These are phyloP conservation scores for Falco novaeseelandiae DNA, from an alignment of 2,797 vertebrate genomes.

Conservation along the genomic window DNA sequence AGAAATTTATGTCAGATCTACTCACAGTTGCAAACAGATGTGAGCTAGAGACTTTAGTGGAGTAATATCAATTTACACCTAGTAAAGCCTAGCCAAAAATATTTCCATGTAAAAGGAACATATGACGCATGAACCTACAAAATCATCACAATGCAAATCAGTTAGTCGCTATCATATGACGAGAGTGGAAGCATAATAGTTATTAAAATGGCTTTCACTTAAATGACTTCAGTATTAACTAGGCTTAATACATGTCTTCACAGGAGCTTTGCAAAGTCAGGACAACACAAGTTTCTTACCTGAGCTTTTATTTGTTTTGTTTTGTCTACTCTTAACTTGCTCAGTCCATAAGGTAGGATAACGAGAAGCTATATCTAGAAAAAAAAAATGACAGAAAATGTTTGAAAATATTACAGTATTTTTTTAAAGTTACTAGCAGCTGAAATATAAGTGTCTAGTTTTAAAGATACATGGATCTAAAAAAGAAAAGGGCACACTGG, in stretches of 20 bases:
- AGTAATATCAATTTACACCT: neutral
- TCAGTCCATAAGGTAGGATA: slow-evolving; percentile 95
- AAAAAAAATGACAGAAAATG: neutral
- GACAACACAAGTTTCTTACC: slow-evolving; percentile 75
- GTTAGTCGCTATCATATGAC: neutral
- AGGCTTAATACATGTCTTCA: neutral
- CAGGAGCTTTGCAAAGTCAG: neutral
- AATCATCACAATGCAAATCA: neutral
- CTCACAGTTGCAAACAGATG: neutral
- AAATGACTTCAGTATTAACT: neutral
- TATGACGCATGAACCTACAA: neutral
- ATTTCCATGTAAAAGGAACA: neutral
- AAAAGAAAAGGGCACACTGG: neutral
- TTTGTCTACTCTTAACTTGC: slow-evolving; percentile 93
- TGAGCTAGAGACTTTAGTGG: neutral
- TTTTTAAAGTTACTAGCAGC: neutral
- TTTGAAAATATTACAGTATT: neutral
- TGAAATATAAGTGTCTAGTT: neutral
- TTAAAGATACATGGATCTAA: neutral
- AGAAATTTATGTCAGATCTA: neutral
- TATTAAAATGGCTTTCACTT: neutral
- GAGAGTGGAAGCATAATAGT: neutral
- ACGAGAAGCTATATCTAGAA: slow-evolving; percentile 89
- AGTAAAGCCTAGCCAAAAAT: neutral
- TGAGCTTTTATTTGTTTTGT: slow-evolving; percentile 91